Base-by-base conservation (phyloP, 2,797 vertebrate genomes). In the Leptodactylus fallax region DNA sequence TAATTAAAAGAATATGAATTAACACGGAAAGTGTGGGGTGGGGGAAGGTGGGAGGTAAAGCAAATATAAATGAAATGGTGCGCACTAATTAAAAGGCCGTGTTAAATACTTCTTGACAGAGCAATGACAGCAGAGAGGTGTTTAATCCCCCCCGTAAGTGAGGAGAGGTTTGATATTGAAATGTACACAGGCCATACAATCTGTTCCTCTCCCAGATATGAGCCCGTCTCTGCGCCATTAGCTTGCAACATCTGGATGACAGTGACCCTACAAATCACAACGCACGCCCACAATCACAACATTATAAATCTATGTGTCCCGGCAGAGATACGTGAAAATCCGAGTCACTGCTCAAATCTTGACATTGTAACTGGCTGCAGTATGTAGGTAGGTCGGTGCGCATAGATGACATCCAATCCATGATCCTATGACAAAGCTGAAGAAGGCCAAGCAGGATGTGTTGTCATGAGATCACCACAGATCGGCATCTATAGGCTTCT, bases 1-100 rank as follows among this genome's bases (percentile, higher is more conserved):
- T 99, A 99, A 99, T 99, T 99, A 99, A 98, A 96, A 96, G 96
- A 96, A 96, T 97, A 97, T 97, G 96, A 98, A 98, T 98, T 97
- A 95, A 97, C 92, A 91, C 74, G 91, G 84, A 90, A 89, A 92
- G 90, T 89, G 88, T 86, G 85, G 81, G 88, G 88, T 89, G 90
- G 86, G 60, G 92, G 87, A 47, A 65, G 84, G 84, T 82, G 88
- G 83, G 88, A 89, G 88, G 91, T 93, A 95, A 96, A 96, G 95
- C 95, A 96, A 96, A 97, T 96, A 96, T 96, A 98, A 98, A 97
- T 97, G 95, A 98, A 97, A 96, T 96, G 94, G 96, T 97, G 96
- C 97, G 93, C 95, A 96, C 96, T 98, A 98, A 99, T 98, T 98
- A 98, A 97, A 96, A 97, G 95, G 95, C 94, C 96, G 96, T 96